These are phyloP conservation scores for Nysson spinosus DNA, from an alignment of 2,888 invertebrate genomes.

Conservation along the genomic window DNA sequence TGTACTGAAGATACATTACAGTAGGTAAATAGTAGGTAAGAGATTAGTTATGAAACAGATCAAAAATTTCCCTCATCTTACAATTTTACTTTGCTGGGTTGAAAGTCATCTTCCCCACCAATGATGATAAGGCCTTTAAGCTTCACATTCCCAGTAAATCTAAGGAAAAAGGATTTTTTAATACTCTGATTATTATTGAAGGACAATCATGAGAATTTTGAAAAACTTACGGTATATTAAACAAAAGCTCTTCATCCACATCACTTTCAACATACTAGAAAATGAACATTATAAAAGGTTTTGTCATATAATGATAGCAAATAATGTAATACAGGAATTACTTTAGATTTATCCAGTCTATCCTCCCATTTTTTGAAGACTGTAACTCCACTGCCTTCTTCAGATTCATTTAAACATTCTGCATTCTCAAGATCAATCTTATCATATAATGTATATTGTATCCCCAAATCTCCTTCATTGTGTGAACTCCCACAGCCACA, in stretches of 20 bases:
- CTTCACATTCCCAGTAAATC: constrained; percentile 96
- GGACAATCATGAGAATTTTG: not conserved
- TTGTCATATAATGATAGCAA: not conserved
- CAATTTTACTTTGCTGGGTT: constrained; percentile 93
- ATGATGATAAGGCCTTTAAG: constrained; percentile 94
- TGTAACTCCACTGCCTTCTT: constrained; percentile 90
- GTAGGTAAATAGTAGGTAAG: too few species aligned
- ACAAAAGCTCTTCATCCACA: constrained; percentile 95
- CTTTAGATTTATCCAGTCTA: constrained; percentile 86
- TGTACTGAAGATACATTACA: too few species aligned
- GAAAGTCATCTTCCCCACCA: constrained; percentile 91
- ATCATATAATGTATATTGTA: constrained; percentile 90
- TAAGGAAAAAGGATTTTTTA: constrained; percentile 59
- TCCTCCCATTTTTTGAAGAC: constrained; percentile 96
- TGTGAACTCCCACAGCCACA: constrained; percentile 68
- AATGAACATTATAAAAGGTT: constrained; percentile 2
- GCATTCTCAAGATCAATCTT: constrained; percentile 93
- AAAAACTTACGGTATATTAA: constrained; percentile 91
- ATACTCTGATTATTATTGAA: not conserved
- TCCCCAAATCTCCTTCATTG: constrained; percentile 81
- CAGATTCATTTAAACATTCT: constrained; percentile 93
- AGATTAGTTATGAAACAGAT: too few species aligned
- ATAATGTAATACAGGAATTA: constrained; percentile 74
- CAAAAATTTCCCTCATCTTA: too few species aligned
- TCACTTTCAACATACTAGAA: constrained; percentile 95